Evolutionary conservation across 2,113 vertebrate species (phyloP).

Genomic region (Cinclus cinclus): DNA sequence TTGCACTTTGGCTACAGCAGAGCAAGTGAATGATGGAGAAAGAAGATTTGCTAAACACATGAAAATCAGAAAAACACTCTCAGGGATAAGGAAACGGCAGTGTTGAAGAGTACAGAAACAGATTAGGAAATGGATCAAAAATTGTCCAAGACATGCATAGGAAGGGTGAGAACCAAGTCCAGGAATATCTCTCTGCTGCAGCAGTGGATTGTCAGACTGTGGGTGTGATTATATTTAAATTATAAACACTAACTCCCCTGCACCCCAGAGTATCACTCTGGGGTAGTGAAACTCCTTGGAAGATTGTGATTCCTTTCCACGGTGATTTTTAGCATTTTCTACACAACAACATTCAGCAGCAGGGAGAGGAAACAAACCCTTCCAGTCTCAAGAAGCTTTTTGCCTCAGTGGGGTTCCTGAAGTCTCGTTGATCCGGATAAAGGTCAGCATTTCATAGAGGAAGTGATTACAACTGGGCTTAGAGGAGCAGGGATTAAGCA

Average conservation of each 20-base stretch:
- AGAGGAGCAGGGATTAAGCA: constrained; percentile 1
- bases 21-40: not conserved
- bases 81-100: not conserved
- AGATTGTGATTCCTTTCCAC: not conserved
- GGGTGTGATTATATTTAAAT: not conserved
- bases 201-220: not conserved
- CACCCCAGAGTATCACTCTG: not conserved
- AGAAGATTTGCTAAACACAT: not conserved
- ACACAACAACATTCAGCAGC: not conserved
- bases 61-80: not conserved
- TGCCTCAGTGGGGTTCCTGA: not conserved
- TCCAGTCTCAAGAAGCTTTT: not conserved
- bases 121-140: not conserved
- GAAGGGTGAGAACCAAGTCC: not conserved
- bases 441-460: not conserved
- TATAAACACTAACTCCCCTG: not conserved
- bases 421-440: not conserved
- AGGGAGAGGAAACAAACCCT: not conserved
- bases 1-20: not conserved
- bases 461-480: not conserved
- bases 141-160: accelerated
- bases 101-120: not conserved
- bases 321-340: not conserved
- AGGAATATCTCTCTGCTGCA: not conserved
- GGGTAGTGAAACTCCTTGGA: not conserved